phyloP scores from a whole-genome alignment of 2,113 vertebrate genomes.

The Athene cunicularia region DNA sequence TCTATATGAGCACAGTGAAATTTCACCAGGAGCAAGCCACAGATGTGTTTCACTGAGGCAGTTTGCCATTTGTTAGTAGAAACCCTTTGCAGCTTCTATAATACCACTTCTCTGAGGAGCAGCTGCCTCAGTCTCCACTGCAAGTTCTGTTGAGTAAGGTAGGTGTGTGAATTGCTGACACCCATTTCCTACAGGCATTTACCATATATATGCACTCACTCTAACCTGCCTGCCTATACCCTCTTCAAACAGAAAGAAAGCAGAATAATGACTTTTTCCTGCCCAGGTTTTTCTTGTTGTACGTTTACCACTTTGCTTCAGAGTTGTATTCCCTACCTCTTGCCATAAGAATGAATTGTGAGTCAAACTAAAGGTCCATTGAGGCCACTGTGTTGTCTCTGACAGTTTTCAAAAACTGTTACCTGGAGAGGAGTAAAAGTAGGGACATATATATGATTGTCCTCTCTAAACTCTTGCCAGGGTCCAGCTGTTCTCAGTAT shows the following conservation, averaged over 20 bases:
- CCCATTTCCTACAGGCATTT: background rate
- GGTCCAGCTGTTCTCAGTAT: background rate
- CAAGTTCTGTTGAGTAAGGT: background rate
- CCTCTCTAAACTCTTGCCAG: background rate
- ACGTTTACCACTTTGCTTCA: background rate
- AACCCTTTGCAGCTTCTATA: background rate
- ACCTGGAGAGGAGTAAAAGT: background rate
- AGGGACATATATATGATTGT: background rate
- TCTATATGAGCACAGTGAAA: background rate
- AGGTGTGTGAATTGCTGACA: background rate
- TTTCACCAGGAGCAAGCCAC: background rate
- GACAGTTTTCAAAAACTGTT: background rate
- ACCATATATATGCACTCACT: background rate
- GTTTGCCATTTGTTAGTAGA: slow-evolving; percentile 13
- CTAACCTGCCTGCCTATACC: background rate
- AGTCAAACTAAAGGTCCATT: background rate
- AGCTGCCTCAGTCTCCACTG: background rate
- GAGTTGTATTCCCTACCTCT: background rate
- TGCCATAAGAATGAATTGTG: background rate
- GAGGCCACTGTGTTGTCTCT: background rate
- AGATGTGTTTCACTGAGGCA: background rate
- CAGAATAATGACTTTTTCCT: background rate
- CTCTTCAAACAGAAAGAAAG: background rate
- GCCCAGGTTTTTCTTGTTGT: background rate
- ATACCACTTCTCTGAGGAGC: background rate